Percentiles rank a stretch among this genome's conserved stretches.
phyloP scores from a whole-genome alignment of 1,140 invertebrate species.

The Hormaphis cornu region DNA sequence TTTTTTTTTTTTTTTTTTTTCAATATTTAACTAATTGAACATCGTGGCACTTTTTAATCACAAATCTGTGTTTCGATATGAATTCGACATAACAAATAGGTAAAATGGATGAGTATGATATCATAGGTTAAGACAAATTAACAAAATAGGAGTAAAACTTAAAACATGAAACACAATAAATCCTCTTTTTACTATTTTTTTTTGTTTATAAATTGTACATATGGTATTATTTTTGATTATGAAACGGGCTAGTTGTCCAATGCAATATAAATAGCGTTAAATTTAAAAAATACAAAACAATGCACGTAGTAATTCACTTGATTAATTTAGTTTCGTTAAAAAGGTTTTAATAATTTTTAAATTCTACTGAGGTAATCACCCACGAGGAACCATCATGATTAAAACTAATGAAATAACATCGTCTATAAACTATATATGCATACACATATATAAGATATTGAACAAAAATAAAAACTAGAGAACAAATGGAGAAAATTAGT shows the following conservation, averaged over 20 bases:
- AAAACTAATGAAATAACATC: slow-evolving; percentile 22
- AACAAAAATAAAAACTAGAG: slow-evolving; percentile 7
- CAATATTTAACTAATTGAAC: slow-evolving; percentile 32
- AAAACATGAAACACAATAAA: neutral
- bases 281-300: slow-evolving; percentile 3
- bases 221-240: slow-evolving; percentile 8
- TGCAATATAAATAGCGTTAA: neutral
- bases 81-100: slow-evolving; percentile 29
- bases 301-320: neutral
- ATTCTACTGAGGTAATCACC: slow-evolving; percentile 16
- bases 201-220: neutral
- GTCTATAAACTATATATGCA: no score
- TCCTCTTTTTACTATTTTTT: neutral
- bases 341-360: slow-evolving; percentile 10
- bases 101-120: slow-evolving; percentile 11
- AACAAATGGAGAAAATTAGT: slow-evolving; percentile 24
- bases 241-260: neutral
- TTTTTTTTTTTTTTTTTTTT: neutral
- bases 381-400: slow-evolving; percentile 6
- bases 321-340: neutral
- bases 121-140: slow-evolving; percentile 14
- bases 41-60: slow-evolving; percentile 32
- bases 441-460: neutral
- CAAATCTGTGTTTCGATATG: slow-evolving; percentile 30
- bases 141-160: neutral